phyloP scores from a whole-genome alignment of 2,797 vertebrate species.

The Helicolenus hilgendorfi region DNA sequence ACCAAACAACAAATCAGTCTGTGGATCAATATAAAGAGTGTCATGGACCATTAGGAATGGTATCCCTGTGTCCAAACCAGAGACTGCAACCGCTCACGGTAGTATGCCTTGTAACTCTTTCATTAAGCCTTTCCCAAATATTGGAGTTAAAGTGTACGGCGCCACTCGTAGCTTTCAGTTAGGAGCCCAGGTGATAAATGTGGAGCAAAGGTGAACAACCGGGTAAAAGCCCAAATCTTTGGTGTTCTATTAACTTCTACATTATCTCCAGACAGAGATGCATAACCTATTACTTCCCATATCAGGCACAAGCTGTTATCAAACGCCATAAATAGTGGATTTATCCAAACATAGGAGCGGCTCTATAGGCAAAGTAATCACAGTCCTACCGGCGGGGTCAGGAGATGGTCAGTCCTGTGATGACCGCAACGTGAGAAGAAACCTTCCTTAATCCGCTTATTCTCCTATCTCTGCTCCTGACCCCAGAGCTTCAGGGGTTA shows the following conservation, averaged over 20 bases:
- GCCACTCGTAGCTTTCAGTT: background rate
- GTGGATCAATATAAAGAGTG: constrained; percentile 37
- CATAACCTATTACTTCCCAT: constrained; percentile 61
- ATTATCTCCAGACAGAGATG: constrained; percentile 62
- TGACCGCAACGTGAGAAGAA: constrained; percentile 80
- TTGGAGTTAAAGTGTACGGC: background rate
- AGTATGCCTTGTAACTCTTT: background rate
- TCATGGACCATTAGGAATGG: background rate
- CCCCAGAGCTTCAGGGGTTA: constrained; percentile 74
- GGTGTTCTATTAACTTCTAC: constrained; percentile 68
- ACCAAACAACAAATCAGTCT: constrained; percentile 45
- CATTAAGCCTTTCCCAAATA: background rate
- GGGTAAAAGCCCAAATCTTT: constrained; percentile 33
- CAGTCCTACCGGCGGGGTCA: constrained; percentile 66
- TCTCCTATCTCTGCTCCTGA: constrained; percentile 67
- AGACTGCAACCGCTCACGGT: background rate
- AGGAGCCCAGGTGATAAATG: constrained; percentile 12
- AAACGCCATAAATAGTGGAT: constrained; percentile 61
- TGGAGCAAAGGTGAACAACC: constrained; percentile 33
- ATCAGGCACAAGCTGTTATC: constrained; percentile 63
- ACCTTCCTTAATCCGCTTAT: constrained; percentile 76
- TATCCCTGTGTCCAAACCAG: background rate
- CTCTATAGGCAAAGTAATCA: constrained; percentile 41
- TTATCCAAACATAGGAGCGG: constrained; percentile 61
- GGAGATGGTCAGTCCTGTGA: constrained; percentile 76